phyloP scores from a whole-genome alignment of 2,797 vertebrate genomes.

The Hyperoplus immaculatus region DNA sequence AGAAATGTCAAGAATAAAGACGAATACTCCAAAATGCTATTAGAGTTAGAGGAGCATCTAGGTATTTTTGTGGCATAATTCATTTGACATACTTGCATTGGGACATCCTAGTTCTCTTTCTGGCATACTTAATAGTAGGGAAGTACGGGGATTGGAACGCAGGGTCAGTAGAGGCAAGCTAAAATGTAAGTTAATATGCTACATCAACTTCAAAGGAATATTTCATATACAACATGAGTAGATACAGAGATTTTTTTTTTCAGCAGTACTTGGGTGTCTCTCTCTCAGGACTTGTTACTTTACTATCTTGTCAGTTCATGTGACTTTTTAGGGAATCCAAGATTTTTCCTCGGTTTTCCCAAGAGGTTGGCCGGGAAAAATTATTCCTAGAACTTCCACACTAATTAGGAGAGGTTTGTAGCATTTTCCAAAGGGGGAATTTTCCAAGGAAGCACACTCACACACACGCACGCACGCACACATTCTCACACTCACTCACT shows the following conservation, averaged over 20 bases:
- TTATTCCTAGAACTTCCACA: conserved; percentile 22
- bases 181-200: conserved; percentile 21
- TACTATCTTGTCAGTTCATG: background rate
- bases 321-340: conserved; percentile 37
- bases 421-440: conserved; percentile 26
- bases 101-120: no score
- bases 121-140: no score
- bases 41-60: no score
- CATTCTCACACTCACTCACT: no score
- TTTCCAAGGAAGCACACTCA: conserved; percentile 17
- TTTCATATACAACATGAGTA: conserved; percentile 8
- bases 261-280: background rate
- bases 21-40: no score
- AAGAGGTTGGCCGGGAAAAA: background rate
- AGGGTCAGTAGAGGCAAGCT: conserved; percentile 9
- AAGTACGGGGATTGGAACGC: conserved; percentile 11
- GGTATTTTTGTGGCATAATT: no score
- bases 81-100: no score
- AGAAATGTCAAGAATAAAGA: no score
- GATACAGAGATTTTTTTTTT: conserved; percentile 8
- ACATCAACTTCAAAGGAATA: background rate
- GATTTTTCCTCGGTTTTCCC: conserved; percentile 26
- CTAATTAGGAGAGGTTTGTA: conserved; percentile 59
- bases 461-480: no score
- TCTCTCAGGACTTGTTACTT: conserved; percentile 55